phyloP scores from a whole-genome alignment of 2,797 vertebrate species.

The Novumbra hubbsi region DNA sequence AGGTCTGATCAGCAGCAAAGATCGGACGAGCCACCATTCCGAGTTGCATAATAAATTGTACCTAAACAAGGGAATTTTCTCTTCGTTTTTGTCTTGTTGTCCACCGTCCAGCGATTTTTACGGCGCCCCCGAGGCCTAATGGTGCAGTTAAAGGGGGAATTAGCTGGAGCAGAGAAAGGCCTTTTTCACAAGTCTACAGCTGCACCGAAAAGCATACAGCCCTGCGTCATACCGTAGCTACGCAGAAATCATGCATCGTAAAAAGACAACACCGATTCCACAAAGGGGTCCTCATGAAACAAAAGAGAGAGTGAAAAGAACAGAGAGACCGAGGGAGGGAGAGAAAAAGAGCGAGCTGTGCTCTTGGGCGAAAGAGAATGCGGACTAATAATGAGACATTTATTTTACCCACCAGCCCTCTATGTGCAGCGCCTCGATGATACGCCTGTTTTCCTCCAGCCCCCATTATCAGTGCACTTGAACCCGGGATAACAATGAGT shows the following conservation, averaged over 20 bases:
- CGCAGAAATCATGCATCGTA: conserved; percentile 48
- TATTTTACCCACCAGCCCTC: conserved; percentile 82
- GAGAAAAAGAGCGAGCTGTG: conserved; percentile 63
- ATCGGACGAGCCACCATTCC: not conserved
- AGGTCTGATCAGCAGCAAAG: not conserved
- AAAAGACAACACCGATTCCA: conserved; percentile 31
- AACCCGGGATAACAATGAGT: conserved; percentile 99
- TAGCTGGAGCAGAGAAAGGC: conserved; percentile 42
- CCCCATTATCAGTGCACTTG: conserved; percentile 99
- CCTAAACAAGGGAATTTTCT: conserved; percentile 23
- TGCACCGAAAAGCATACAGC: conserved; percentile 44
- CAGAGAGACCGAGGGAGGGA: conserved; percentile 42
- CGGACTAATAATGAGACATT: conserved; percentile 87
- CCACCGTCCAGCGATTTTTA: conserved; percentile 67
- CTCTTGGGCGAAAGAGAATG: conserved; percentile 73
- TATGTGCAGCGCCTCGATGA: conserved; percentile 71
- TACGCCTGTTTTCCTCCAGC: conserved; percentile 88
- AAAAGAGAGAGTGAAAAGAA: conserved; percentile 36
- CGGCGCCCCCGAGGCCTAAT: conserved; percentile 68
- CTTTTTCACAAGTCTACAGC: conserved; percentile 46
- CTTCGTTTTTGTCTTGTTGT: conserved; percentile 54
- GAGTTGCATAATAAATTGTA: not conserved
- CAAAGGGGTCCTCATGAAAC: conserved; percentile 53
- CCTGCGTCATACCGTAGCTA: conserved; percentile 47
- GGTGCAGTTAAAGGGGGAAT: conserved; percentile 68